Evolutionary conservation across 2,797 vertebrate species (phyloP), one percentile per base, ranked within the genome.

Genomic region (Odontamblyopus lacepedii): DNA sequence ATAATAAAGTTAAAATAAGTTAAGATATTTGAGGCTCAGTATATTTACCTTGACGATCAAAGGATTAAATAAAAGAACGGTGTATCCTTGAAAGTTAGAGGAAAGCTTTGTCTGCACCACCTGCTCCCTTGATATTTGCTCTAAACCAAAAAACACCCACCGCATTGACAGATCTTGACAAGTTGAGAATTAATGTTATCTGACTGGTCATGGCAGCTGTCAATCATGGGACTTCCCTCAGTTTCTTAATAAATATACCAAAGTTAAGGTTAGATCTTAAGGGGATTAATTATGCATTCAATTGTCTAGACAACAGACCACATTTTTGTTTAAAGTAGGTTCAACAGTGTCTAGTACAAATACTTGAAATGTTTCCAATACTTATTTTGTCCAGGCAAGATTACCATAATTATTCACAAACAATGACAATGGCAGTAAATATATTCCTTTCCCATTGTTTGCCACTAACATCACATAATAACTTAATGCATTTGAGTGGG

Each of bases 401-500:
- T 63, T 41, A 23, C n/a, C 62, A 63, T 63, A 41, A 63, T 44
- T 65, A 65, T 48, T 48, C 23, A 65, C 41, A 64, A 38, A 64
- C 35, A 27, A 44, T 26, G 35, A 26, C 35, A 48, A 64, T 15
- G 23, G n/a, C 38, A 7, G 13, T 27, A 13, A 27, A 44, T 26
- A 48, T 48, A 48, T 65, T 48, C 13, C 32, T 26, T 63, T 50
- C 29, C 44, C 6, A 65, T 26, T 27, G 11, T 65, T 41, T 23
- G 23, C 30, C n/a, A 41, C 23, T 38, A 27, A 50, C 6, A 51
- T 29, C 11, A 29, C 15, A 23, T 27, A 65, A 27, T 50, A 8
- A 18, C 15, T 11, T 26, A 50, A 50, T 30, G 44, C 44, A 2
- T 66, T 29, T 66, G 41, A 27, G 2, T n/a, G 44, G 41, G 26